phyloP scores from a whole-genome alignment of 2,113 vertebrate genomes.

The Chionomys nivalis region DNA sequence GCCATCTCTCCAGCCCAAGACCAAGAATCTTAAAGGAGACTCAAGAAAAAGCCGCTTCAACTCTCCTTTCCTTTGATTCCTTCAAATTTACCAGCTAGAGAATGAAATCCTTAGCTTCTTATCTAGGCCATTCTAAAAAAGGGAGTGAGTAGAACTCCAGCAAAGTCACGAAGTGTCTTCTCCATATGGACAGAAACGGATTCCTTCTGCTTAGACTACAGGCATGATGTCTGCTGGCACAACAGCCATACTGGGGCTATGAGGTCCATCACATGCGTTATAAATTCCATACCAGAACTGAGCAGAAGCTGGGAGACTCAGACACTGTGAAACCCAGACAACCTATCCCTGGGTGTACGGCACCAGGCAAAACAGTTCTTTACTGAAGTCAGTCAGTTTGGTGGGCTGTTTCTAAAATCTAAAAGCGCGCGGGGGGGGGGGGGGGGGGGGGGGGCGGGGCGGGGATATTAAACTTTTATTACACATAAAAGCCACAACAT shows the following conservation, averaged over 20 bases:
- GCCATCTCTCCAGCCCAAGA: too few relatives aligned
- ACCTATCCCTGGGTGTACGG: not conserved
- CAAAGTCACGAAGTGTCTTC: not conserved
- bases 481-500: too few relatives aligned
- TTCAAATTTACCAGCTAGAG: not conserved
- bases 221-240: not conserved
- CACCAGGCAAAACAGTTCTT: not conserved
- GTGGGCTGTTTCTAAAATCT: constrained; percentile 25
- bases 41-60: not conserved
- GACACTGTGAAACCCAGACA: not conserved
- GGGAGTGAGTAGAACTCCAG: not conserved
- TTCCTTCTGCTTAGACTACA: not conserved
- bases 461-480: not conserved
- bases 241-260: not conserved
- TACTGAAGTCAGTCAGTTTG: not conserved
- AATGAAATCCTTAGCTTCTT: not conserved
- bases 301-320: not conserved
- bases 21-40: constrained; percentile 9
- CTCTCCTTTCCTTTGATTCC: not conserved
- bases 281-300: not conserved
- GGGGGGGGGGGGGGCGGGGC: too few relatives aligned
- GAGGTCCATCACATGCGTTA: not conserved
- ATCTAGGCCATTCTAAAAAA: constrained; percentile 2
- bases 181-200: not conserved
- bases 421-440: not conserved